Conservation (phyloP, 2,113 vertebrate genomes). For the Charadrius vociferus region DNA sequence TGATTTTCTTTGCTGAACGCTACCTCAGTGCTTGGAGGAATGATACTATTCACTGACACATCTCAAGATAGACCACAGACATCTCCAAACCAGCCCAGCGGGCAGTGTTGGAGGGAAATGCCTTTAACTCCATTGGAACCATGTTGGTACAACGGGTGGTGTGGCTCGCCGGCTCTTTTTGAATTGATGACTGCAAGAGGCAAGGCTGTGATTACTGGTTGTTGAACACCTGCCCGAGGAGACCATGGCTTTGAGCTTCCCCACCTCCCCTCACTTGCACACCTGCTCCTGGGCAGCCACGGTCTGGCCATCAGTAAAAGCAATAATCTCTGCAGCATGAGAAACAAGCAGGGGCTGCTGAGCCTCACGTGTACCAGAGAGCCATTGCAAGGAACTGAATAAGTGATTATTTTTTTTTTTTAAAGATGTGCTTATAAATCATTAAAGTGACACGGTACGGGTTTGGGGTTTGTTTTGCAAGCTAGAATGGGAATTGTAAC, state of each 20-base stretch:
- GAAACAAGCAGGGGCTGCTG: background rate
- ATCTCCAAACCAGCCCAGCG: background rate
- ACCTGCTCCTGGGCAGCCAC: background rate
- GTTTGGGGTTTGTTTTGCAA: constrained; percentile 53
- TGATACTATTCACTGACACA: background rate
- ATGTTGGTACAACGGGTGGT: background rate
- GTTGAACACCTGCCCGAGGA: background rate
- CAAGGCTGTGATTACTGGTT: background rate
- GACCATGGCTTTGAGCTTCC: background rate
- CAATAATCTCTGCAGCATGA: background rate
- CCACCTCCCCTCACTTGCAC: background rate
- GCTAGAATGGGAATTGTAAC: constrained; percentile 45
- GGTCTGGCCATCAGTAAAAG: background rate
- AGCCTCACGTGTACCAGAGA: background rate
- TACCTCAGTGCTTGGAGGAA: background rate
- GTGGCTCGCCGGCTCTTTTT: background rate
- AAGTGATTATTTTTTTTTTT: background rate
- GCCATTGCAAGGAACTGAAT: background rate
- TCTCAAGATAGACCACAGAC: background rate
- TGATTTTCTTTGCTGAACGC: background rate
- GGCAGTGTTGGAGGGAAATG: background rate
- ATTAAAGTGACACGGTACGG: background rate
- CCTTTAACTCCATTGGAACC: background rate
- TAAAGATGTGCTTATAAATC: constrained; percentile 24
- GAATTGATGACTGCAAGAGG: background rate